These are phyloP conservation scores for Gila robusta DNA, from an alignment of 2,797 vertebrate species.

Conservation along the genomic window DNA sequence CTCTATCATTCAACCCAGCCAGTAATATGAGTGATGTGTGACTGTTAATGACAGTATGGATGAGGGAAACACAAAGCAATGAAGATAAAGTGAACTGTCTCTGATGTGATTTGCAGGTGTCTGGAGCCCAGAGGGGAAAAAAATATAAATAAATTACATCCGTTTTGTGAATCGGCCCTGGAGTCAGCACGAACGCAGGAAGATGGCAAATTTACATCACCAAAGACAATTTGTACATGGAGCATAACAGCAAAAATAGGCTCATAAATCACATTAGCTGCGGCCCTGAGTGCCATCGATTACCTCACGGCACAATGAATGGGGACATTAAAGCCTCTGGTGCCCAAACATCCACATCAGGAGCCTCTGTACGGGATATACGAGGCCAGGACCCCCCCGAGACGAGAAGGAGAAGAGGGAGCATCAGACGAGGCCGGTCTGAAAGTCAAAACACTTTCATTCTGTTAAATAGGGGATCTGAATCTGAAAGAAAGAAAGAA, in stretches of 20 bases:
- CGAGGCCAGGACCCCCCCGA: constrained; percentile 65
- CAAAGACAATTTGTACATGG: constrained; percentile 82
- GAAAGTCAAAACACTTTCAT: neutral
- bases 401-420: constrained; percentile 54
- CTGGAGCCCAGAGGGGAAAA: constrained; percentile 42
- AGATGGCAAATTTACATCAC: constrained; percentile 80
- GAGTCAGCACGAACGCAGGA: constrained; percentile 77
- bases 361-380: constrained; percentile 64
- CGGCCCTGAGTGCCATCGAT: constrained; percentile 80
- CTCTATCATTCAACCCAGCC: neutral
- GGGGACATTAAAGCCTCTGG: constrained; percentile 74
- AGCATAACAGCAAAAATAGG: constrained; percentile 83
- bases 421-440: constrained; percentile 37
- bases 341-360: constrained; percentile 76
- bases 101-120: constrained; percentile 66
- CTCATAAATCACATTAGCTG: constrained; percentile 84
- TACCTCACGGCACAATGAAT: constrained; percentile 80
- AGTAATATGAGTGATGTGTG: constrained; percentile 12
- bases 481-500: neutral
- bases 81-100: constrained; percentile 48
- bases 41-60: constrained; percentile 14
- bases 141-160: constrained; percentile 74
- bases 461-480: neutral
- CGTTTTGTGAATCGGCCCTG: constrained; percentile 68
- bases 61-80: constrained; percentile 27